These are phyloP conservation scores for Sminthopsis crassicaudata DNA, from an alignment of 2,113 vertebrate genomes.

Conservation along the genomic window DNA sequence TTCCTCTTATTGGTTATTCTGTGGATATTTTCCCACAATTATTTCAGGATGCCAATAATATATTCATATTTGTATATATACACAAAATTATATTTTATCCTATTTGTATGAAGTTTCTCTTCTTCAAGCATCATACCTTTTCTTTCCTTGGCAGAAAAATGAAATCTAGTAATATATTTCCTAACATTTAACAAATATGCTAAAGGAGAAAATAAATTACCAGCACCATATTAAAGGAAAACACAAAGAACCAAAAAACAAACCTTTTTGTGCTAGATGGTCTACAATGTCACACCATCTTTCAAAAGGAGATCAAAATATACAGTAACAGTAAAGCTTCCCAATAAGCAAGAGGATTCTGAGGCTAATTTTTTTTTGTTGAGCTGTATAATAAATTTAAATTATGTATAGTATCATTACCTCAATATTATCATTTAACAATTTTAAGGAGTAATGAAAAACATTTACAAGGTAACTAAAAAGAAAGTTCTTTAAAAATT, in stretches of 20 bases:
- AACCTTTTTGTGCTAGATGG: too few species aligned
- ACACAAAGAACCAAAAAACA: too few species aligned
- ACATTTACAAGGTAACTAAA: neutral
- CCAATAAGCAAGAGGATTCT: neutral
- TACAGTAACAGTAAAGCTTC: neutral
- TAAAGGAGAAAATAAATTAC: neutral
- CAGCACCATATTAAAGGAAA: neutral
- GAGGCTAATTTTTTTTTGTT: neutral
- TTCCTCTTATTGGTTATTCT: neutral
- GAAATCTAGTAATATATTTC: neutral
- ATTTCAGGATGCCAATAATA: neutral
- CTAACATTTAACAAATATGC: neutral
- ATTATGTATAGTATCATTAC: neutral
- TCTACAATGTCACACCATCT: neutral
- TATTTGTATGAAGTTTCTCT: neutral
- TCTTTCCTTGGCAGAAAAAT: neutral
- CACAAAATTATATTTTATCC: neutral
- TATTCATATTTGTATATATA: neutral
- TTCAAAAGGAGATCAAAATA: neutral
- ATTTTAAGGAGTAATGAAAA: neutral
- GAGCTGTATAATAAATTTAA: neutral
- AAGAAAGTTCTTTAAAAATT: neutral
- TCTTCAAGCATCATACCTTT: constrained; percentile 10
- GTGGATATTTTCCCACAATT: neutral
- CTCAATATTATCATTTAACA: constrained; percentile 16